phyloP scores from a whole-genome alignment of 2,888 invertebrate species.

The Synanthedon vespiformis region DNA sequence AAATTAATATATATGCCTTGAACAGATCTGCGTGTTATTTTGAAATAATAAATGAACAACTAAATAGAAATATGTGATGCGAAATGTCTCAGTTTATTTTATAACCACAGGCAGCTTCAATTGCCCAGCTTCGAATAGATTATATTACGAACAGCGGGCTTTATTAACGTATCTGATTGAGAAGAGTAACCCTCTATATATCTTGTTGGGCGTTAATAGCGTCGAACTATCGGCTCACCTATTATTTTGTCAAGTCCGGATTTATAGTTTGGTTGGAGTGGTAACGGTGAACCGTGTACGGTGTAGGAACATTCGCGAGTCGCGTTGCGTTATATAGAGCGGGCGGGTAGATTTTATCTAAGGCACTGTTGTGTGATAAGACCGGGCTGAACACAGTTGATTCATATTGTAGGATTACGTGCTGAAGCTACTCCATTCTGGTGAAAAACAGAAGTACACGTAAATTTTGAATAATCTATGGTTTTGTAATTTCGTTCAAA shows the following conservation, averaged over 20 bases:
- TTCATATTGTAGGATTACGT: neutral
- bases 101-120: no score
- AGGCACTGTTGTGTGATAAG: neutral
- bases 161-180: slow-evolving; percentile 68
- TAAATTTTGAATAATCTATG: no score
- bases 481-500: no score
- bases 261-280: slow-evolving; percentile 58
- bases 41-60: no score
- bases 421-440: neutral
- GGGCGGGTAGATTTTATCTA: slow-evolving; percentile 6
- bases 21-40: no score
- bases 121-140: slow-evolving; percentile 17
- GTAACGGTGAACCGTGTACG: slow-evolving; percentile 48
- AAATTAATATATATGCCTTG: no score
- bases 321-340: slow-evolving; percentile 29
- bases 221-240: slow-evolving; percentile 56
- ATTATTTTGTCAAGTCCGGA: slow-evolving; percentile 68
- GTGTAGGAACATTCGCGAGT: slow-evolving; percentile 20
- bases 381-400: neutral
- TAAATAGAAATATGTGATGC: no score
- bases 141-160: slow-evolving; percentile 37
- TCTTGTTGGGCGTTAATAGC: slow-evolving; percentile 67
- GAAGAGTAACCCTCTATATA: slow-evolving; percentile 60
- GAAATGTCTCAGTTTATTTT: no score
- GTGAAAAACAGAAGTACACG: no score